Base-by-base conservation (phyloP, 2,113 vertebrate genomes). In the Labeo catla region DNA sequence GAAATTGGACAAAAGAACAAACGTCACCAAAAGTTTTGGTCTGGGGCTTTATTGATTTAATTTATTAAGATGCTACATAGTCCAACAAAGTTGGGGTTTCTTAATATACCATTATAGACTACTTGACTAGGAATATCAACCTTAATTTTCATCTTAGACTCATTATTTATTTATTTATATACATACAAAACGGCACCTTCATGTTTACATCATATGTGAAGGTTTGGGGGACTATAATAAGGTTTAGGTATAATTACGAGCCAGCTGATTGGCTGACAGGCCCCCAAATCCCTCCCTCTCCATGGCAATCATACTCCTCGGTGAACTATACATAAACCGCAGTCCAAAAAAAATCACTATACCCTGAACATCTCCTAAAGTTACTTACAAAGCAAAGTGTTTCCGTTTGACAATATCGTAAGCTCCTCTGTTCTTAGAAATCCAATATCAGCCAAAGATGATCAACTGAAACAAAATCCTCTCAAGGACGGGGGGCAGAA, bases 61-160 rank as follows among this genome's bases (percentile, higher is more conserved):
- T 93, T 94, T 92, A 96, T 96, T 94, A 95, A 96, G 97, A 97
- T 97, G 96, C 97, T 98, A 99, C 97, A 98, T 95, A 97, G 95
- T 96, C 95, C 95, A 97, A 97, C 97, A 96, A 95, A 94, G 94
- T 96, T 96, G 91, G 92, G 89, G 94, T 95, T 94, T 94, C 93
- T 89, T 95, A 95, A 96, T 93, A 96, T 70, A 95, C 95, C 93
- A 93, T 94, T 94, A 95, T 95, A 96, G 95, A 96, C 95, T 96
- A 96, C 88, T 94, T 95, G 91, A 95, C 94, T 95, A 95, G 93
- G 93, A 90, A 92, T 96, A 94, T 90, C 93, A 92, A 90, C 91
- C 80, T 89, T 68, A 39, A 82, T 66, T 66, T 83, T 83, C 87
- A 89, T 94, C 89, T 91, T 90, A 91, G 93, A 95, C 93, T 95